Base-by-base conservation (phyloP, 2,888 invertebrate genomes). In the Reticulitermes lucifugus region DNA sequence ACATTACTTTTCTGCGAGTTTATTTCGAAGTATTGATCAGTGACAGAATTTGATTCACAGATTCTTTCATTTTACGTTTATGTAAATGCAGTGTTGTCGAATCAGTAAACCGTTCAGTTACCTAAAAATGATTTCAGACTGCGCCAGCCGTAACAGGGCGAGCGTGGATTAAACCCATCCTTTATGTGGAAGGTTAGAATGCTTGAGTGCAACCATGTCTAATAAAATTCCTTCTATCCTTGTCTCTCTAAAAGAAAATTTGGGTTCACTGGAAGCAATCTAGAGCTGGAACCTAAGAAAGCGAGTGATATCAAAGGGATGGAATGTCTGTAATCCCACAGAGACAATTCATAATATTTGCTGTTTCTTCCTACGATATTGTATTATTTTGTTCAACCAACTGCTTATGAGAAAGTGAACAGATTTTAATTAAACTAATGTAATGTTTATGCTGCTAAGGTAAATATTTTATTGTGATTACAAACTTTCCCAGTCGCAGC, bases 81-180 rank as follows among this genome's bases (percentile, higher is more conserved):
- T 73, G 73, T 73, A 73, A 41, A 73, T 73, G 4, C 21, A 73
- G 22, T 9, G 9, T 41, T 21, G 1, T 73, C 9, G 41, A 70
- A 29, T 41, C 41, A 73, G 9, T 73, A 41, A 73, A 14, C 73
- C 73, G 73, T 12, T 10, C 3, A 73, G 35, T 73, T 73, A 41
- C 35, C 35, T 21, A 41, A 41, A 73, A 73, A 21, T 41, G 35
- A 41, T 73, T 73, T 73, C 22, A 29, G 41, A 73, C 41, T 73
- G 35, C 12, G 41, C 18, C 73, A 41, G 12, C 21, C 22, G 73
- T 73, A 73, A 73, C 73, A 29, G 18, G 18, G 12, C 41, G 73
- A 73, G 46, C n/a, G 46, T 77, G 77, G 41, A 77, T 77, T 77
- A 77, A 77, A 43, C 12, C 46, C 77, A 18, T 73, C 41, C 35